Evolutionary conservation across 2,113 vertebrate genomes (phyloP).

Genomic region (Equus przewalskii): DNA sequence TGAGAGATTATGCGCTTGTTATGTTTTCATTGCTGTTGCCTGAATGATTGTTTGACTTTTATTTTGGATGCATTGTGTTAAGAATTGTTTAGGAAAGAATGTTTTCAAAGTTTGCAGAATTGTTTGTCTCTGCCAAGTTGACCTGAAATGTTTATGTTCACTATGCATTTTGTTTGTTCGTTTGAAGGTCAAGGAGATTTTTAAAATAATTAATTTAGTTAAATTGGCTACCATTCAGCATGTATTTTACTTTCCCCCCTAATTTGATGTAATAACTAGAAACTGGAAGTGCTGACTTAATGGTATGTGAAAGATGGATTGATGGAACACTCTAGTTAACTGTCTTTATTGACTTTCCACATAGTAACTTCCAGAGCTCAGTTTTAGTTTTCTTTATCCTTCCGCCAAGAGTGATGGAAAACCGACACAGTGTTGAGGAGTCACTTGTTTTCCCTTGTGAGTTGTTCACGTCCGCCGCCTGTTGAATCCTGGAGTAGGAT

Average conservation of each 20-base stretch:
- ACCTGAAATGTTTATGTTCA: neutral
- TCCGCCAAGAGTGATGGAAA: neutral
- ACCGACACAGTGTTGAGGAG: neutral
- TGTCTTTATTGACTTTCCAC: neutral
- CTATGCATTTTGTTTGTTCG: neutral
- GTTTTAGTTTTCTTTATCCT: neutral
- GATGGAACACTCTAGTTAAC: neutral
- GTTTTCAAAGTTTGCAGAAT: conserved; percentile 6
- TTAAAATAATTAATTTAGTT: conserved; percentile 32
- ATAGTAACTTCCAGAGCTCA: neutral
- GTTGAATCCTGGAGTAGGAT: neutral
- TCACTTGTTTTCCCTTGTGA: neutral
- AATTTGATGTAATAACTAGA: neutral
- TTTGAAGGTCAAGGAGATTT: neutral
- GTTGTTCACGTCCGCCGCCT: neutral
- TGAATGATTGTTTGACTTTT: neutral
- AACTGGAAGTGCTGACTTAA: neutral
- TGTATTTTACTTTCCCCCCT: neutral
- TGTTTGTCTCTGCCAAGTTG: neutral
- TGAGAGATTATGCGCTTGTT: neutral
- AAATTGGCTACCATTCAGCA: neutral
- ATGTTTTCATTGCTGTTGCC: neutral
- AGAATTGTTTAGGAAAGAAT: neutral
- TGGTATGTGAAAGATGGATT: neutral
- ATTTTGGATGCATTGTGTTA: neutral